Base-by-base conservation (phyloP, 2,888 invertebrate genomes). In the Doris montereyensis region DNA sequence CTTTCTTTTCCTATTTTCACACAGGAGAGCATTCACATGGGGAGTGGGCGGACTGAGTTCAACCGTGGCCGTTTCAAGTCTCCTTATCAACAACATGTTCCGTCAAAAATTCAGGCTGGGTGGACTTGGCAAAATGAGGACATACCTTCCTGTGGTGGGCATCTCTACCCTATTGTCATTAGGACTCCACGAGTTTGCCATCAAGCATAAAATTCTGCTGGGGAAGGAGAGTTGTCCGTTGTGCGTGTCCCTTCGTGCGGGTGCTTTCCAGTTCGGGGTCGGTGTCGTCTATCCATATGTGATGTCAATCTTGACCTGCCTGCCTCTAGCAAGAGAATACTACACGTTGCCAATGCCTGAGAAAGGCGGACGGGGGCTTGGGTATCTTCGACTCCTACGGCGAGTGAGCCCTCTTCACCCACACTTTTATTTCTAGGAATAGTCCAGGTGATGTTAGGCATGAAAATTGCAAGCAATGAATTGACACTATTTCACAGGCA, bases 201-300 rank as follows among this genome's bases (percentile, higher is more conserved):
- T 78, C 52, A 78, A 74, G 30, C 41, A 30, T 1, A 24, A 13
- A 21, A 57, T 78, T 21, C 41, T 78, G 0, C 58, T 78, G 52
- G 78, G 73, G 34, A 73, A 34, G 21, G 78, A 74, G 34, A 1
- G 24, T 8, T 78, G 78, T 13, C 34, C 78, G 26, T n/a, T 34
- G 17, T 78, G 78, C 30, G 4, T 73, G 2, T 26, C 67, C 2
- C 0, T 78, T 24, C 30, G 32, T 5, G n/a, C 67, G 24, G 78
- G 73, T 10, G 13, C 52, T 30, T 28, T 10, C 2, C 78, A 78
- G 8, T 21, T 17, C 1, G 21, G 28, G 0, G 52, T 73, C 10
- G 78, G 78, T 3, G n/a, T 78, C 21, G 73, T n/a, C n/a, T 78
- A 78, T 73, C 78, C 78, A 1, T 73, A 28, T n/a, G 3, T 78